Evolutionary conservation across 1,140 invertebrate species (phyloP).

Genomic region (Drosophila teissieri): DNA sequence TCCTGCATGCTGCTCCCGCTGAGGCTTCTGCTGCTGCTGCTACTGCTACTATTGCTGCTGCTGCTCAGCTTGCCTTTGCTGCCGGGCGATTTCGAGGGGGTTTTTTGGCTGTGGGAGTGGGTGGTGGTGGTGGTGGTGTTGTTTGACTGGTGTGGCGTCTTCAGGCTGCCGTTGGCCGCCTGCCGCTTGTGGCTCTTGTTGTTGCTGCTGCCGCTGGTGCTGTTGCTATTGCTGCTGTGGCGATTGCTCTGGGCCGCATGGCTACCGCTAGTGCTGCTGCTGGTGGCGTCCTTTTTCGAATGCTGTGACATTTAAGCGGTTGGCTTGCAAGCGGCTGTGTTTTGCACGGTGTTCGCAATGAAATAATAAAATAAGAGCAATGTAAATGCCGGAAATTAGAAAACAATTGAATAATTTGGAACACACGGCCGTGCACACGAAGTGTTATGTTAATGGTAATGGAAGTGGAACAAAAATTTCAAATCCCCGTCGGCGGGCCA

Average conservation of each 20-base stretch:
- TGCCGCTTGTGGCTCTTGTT: conserved; percentile 41
- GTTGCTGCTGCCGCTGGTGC: conserved; percentile 18
- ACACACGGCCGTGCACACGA: neutral
- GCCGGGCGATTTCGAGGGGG: conserved; percentile 8
- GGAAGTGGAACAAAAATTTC: neutral
- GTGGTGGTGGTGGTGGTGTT: too few species aligned
- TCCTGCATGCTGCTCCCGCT: conserved; percentile 15
- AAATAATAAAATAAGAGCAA: conserved; percentile 7
- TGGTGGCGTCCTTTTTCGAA: conserved; percentile 67
- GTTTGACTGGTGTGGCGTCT: neutral
- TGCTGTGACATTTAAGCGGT: conserved; percentile 80
- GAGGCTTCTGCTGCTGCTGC: neutral
- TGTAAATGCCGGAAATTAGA: neutral
- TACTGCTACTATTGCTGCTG: neutral
- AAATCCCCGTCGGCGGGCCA: neutral
- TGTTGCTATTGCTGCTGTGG: conserved; percentile 23
- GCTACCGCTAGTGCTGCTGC: conserved; percentile 15
- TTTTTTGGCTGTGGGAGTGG: conserved; percentile 29
- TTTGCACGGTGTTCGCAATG: neutral
- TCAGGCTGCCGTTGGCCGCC: conserved; percentile 35
- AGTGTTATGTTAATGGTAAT: neutral
- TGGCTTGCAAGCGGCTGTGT: conserved; percentile 28
- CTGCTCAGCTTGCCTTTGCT: neutral
- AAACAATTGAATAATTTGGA: conserved; percentile 1
- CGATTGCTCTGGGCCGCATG: conserved; percentile 32